Evolutionary conservation across 2,797 vertebrate species (phyloP).

Genomic region (Anomalospiza imberbis): DNA sequence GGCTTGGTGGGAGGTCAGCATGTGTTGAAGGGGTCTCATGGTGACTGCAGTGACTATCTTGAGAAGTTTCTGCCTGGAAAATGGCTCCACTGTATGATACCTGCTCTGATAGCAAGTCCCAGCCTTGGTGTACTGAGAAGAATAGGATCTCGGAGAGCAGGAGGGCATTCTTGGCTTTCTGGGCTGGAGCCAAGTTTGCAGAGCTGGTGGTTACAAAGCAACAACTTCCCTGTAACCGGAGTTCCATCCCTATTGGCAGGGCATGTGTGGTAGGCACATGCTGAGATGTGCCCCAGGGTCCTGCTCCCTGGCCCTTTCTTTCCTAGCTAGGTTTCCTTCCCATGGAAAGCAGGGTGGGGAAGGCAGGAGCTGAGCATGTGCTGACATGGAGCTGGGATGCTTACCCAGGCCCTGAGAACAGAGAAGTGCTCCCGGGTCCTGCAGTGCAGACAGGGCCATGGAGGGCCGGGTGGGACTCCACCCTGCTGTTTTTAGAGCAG

Average conservation of each 20-base stretch:
- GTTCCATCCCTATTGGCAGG: accelerated
- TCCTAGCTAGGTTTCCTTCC: neutral
- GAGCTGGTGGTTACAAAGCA: neutral
- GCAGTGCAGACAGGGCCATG: neutral
- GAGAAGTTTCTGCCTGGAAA: neutral
- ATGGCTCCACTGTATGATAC: accelerated
- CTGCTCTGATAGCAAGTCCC: neutral
- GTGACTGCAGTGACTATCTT: neutral
- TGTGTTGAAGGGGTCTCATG: neutral
- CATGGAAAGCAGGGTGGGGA: neutral
- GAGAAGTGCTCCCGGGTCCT: neutral
- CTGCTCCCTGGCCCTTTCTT: neutral
- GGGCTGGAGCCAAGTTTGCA: neutral
- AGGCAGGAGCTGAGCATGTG: neutral
- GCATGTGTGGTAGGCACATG: neutral
- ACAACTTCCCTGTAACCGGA: neutral
- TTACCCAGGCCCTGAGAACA: neutral
- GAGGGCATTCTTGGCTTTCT: neutral
- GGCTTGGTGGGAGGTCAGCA: neutral
- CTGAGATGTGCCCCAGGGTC: neutral
- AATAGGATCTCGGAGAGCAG: neutral
- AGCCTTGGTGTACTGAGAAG: neutral
- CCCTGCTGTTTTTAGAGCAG: neutral
- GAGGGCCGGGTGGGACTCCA: neutral
- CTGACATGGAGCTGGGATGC: neutral